These are phyloP conservation scores for Bos javanicus DNA, from an alignment of 2,113 vertebrate genomes.

Conservation along the genomic window DNA sequence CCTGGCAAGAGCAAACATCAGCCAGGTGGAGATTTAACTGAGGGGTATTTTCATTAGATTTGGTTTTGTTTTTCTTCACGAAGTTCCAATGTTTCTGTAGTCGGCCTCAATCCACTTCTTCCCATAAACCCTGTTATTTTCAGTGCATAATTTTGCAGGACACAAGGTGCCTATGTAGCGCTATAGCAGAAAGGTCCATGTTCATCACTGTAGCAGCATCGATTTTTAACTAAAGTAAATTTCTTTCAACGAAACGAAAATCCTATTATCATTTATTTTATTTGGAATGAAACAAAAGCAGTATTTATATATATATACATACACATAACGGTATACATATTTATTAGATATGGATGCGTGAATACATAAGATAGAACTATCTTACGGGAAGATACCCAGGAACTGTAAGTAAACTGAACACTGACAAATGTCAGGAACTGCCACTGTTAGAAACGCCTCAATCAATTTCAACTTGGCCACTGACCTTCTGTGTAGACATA, in stretches of 20 bases:
- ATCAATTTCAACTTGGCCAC: neutral
- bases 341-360: neutral
- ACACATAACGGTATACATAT: neutral
- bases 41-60: neutral
- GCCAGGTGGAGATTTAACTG: neutral
- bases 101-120: neutral
- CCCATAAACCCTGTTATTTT: neutral
- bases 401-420: neutral
- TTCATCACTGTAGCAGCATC: neutral
- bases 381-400: neutral
- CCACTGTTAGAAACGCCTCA: neutral
- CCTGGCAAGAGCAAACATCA: neutral
- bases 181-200: neutral
- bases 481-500: neutral
- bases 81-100: neutral
- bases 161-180: accelerated
- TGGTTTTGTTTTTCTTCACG: neutral
- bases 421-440: neutral
- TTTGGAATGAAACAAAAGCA: neutral
- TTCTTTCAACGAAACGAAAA: neutral
- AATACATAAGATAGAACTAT: neutral
- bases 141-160: neutral
- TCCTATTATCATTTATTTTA: neutral
- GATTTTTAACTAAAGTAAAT: neutral
- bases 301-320: neutral